Base-by-base conservation (phyloP, 2,888 invertebrate species). In the Myopa tessellatipennis region DNA sequence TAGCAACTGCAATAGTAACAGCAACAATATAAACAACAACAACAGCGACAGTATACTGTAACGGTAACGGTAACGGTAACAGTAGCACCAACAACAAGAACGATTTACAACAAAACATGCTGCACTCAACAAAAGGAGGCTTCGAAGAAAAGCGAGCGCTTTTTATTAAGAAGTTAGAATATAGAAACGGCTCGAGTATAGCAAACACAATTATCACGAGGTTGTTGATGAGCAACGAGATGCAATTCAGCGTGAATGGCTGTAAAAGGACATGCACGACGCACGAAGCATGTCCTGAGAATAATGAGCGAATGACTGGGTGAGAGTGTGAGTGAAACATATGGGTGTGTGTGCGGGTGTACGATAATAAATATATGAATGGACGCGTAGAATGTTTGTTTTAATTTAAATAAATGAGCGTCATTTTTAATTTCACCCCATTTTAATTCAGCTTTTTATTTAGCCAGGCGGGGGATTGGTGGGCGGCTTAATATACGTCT, bases 321-420 rank as follows among this genome's bases (percentile, higher is more conserved):
- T 34, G 34, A 52, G 45, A 4, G 45, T 74, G 73, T 34, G 34
- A 52, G 45, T n/a, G 45, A 45, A 18, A 14, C n/a, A 16, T 72
- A 18, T 67, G 12, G 1, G 18, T 63, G 77, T 74, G 26, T 50
- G 73, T 50, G 65, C 73, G 61, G 58, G 3, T 71, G 45, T 67
- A 73, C 70, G 26, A 34, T 38, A 65, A 50, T 50, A 65, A 63
- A 55, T 77, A 61, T 68, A 3, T 76, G 55, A 65, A 73, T 79
- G n/a, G 77, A 65, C 77, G 68, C 77, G 58, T 70, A 81, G 84
- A 84, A 84, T 85, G 86, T 85, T 85, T 85, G 85, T 84, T 85
- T 86, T 86, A 85, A 86, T 85, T 85, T 86, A 86, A 85, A 85
- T 86, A 85, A 85, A 86, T 86, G 85, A 85, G 86, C 86, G 86